phyloP scores from a whole-genome alignment of 2,113 vertebrate species.

The Cacatua alba region DNA sequence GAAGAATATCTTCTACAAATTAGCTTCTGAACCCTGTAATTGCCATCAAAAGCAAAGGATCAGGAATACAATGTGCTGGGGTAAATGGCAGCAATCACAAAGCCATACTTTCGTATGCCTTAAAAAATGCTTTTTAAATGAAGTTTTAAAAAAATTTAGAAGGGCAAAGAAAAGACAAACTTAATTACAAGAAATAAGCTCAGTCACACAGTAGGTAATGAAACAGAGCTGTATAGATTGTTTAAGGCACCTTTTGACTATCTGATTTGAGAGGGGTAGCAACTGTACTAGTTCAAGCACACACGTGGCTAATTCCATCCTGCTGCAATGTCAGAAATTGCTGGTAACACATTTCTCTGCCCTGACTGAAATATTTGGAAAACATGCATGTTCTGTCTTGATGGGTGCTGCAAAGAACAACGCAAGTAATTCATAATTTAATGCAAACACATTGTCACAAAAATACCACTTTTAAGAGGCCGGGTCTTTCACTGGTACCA shows the following conservation, averaged over 20 bases:
- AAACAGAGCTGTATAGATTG: constrained; percentile 7
- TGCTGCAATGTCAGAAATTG: neutral
- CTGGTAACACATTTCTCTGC: neutral
- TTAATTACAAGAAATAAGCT: constrained; percentile 21
- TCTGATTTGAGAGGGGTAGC: neutral
- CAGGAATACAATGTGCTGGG: neutral
- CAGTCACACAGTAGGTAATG: neutral
- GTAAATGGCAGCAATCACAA: neutral
- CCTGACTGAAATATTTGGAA: neutral
- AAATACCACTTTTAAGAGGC: neutral
- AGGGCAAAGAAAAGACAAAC: neutral
- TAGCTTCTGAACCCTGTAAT: constrained; percentile 37
- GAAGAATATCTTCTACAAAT: constrained; percentile 16
- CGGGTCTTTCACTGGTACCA: neutral
- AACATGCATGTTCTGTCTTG: neutral
- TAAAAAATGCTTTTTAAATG: neutral
- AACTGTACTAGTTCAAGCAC: neutral
- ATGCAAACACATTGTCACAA: neutral
- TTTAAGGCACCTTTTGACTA: neutral
- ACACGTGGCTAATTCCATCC: neutral
- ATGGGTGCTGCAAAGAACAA: neutral
- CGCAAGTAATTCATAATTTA: neutral
- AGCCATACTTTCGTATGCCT: neutral
- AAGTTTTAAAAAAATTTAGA: neutral
- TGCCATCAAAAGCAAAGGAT: constrained; percentile 22